These are phyloP conservation scores for Hypsopygia costalis DNA, from an alignment of 2,888 invertebrate genomes.

Conservation along the genomic window DNA sequence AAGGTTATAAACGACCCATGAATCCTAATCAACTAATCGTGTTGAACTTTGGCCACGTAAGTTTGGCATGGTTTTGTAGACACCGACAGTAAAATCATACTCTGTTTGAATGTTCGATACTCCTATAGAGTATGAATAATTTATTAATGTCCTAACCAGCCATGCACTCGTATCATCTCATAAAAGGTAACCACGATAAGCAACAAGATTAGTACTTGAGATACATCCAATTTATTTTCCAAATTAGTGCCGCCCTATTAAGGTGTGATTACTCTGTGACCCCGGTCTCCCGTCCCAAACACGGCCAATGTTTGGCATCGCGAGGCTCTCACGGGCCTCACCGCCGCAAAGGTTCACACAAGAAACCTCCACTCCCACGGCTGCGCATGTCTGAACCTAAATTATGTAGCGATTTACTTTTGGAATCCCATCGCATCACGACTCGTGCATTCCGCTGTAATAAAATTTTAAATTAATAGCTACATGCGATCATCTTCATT, in stretches of 20 bases:
- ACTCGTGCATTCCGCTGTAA: constrained; percentile 26
- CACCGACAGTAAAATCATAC: no score
- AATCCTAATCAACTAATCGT: no score
- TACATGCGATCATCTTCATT: no score
- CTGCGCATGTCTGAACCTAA: constrained; percentile 25
- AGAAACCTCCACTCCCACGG: constrained; percentile 38
- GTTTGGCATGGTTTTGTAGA: no score
- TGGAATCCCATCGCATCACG: constrained; percentile 37
- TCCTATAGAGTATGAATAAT: no score
- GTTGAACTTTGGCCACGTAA: no score
- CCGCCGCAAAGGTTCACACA: constrained; percentile 31
- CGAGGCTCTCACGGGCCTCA: constrained; percentile 33
- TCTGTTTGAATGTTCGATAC: no score
- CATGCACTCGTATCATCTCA: no score
- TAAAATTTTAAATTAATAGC: constrained; percentile 18
- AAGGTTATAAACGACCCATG: no score
- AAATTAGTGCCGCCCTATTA: constrained; percentile 13
- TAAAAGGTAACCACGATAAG: no score
- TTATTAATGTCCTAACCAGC: no score
- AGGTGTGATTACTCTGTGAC: constrained; percentile 30
- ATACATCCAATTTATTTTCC: constrained; percentile 4
- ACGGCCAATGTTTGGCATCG: neutral
- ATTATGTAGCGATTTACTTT: constrained; percentile 43
- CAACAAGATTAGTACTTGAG: no score
- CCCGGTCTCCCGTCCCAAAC: constrained; percentile 22